Percentiles rank a stretch among this genome's conserved stretches.
Conservation (phyloP, 2,888 invertebrate genomes). For the Cepaea hortensis region DNA sequence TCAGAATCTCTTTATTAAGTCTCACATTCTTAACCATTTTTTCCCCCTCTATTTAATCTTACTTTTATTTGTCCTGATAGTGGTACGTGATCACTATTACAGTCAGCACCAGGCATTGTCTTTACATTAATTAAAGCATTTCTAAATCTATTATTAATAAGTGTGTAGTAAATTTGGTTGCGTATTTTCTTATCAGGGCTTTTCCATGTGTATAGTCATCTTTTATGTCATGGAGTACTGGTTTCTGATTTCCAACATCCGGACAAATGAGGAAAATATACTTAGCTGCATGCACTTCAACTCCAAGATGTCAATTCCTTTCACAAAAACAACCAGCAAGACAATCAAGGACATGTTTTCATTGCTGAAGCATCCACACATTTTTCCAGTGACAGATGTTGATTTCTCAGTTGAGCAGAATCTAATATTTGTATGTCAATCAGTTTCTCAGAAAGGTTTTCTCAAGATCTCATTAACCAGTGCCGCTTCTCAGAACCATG, state of each 20-base stretch:
- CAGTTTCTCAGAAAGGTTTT: constrained; percentile 89
- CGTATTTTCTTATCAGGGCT: too few relatives aligned
- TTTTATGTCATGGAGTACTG: not conserved
- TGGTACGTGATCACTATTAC: too few relatives aligned
- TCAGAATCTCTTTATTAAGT: too few relatives aligned
- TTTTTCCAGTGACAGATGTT: constrained; percentile 91
- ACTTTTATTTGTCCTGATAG: too few relatives aligned
- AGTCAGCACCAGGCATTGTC: too few relatives aligned
- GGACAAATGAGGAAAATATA: not conserved
- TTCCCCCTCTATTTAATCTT: too few relatives aligned
- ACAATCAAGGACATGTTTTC: not conserved
- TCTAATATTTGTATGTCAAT: constrained; percentile 85
- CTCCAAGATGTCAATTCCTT: not conserved
- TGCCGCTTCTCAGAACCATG: constrained; percentile 89
- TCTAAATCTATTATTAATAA: too few relatives aligned
- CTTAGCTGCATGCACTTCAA: not conserved
- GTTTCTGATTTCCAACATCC: not conserved
- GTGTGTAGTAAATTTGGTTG: too few relatives aligned
- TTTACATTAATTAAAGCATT: too few relatives aligned
- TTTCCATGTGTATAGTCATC: too few relatives aligned
- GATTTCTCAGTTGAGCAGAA: constrained; percentile 81
- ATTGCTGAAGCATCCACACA: constrained; percentile 88
- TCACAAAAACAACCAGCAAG: not conserved
- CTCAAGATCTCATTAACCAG: constrained; percentile 93
- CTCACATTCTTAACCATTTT: too few relatives aligned